Evolutionary conservation across 2,888 invertebrate genomes (phyloP).

Genomic region (Malacosoma neustria): DNA sequence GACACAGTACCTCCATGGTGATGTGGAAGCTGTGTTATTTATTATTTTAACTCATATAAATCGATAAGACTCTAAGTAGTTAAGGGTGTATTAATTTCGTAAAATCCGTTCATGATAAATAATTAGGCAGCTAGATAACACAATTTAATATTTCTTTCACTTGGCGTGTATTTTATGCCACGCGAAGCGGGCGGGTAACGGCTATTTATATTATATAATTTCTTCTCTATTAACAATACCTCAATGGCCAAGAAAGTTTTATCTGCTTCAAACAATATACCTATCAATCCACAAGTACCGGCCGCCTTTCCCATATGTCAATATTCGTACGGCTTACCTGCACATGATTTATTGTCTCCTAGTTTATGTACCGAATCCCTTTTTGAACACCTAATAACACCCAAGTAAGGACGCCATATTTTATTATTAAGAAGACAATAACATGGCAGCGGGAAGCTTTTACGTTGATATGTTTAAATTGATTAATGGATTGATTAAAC

Average conservation of each 20-base stretch:
- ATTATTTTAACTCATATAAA: neutral
- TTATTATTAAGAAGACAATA: too few species aligned
- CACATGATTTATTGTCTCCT: constrained; percentile 22
- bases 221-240: too few species aligned
- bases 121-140: neutral
- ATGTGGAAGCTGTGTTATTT: neutral
- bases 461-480: too few species aligned
- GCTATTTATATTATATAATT: neutral
- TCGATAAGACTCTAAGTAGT: too few species aligned
- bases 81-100: too few species aligned
- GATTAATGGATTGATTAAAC: too few species aligned
- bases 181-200: neutral
- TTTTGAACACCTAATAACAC: neutral
- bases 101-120: neutral
- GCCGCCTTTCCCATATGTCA: constrained; percentile 6
- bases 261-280: neutral
- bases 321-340: constrained; percentile 19
- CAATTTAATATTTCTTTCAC: neutral
- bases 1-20: neutral
- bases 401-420: neutral
- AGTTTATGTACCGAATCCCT: constrained; percentile 11
- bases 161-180: neutral
- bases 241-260: too few species aligned
- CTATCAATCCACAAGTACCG: constrained; percentile 8
- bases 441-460: too few species aligned